These are phyloP conservation scores for Halictus quadricinctus DNA, from an alignment of 2,888 invertebrate species.

Conservation along the genomic window DNA sequence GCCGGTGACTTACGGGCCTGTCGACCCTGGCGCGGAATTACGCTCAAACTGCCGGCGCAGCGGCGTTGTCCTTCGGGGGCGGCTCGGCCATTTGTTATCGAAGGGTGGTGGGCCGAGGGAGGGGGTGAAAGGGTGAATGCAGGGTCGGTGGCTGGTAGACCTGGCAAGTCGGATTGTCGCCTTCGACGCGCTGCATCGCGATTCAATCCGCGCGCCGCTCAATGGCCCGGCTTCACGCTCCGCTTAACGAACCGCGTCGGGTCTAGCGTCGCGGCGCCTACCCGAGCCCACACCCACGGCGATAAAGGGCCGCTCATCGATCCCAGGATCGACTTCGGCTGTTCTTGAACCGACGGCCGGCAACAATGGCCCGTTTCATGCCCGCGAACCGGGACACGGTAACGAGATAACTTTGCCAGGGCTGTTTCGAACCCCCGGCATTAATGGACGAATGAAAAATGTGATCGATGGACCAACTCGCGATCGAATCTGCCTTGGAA, in stretches of 20 bases:
- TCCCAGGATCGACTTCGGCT: conserved; percentile 27
- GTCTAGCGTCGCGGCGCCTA: not conserved
- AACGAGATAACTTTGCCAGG: conserved; percentile 32
- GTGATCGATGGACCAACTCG: conserved; percentile 18
- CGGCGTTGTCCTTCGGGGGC: conserved; percentile 75
- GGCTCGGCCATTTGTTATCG: conserved; percentile 78
- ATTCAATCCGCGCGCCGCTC: conserved; percentile 60
- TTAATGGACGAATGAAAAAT: conserved; percentile 28
- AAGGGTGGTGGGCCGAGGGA: not conserved
- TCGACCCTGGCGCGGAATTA: conserved; percentile 77
- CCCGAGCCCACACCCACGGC: not conserved
- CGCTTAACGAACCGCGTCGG: conserved; percentile 55
- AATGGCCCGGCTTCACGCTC: conserved; percentile 39
- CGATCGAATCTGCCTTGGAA: conserved; percentile 1
- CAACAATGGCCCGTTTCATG: conserved; percentile 2
- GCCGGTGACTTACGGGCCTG: conserved; percentile 81
- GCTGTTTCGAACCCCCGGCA: conserved; percentile 7
- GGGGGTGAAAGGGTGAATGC: not conserved
- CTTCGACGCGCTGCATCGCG: conserved; percentile 51
- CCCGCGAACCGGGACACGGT: conserved; percentile 3
- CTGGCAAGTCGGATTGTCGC: conserved; percentile 48
- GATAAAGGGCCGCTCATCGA: conserved; percentile 34
- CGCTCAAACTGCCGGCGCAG: conserved; percentile 74
- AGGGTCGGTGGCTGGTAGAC: conserved; percentile 14
- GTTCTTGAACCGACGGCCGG: conserved; percentile 14